phyloP scores from a whole-genome alignment of 2,113 vertebrate genomes.

The Oreotrochilus melanogaster region DNA sequence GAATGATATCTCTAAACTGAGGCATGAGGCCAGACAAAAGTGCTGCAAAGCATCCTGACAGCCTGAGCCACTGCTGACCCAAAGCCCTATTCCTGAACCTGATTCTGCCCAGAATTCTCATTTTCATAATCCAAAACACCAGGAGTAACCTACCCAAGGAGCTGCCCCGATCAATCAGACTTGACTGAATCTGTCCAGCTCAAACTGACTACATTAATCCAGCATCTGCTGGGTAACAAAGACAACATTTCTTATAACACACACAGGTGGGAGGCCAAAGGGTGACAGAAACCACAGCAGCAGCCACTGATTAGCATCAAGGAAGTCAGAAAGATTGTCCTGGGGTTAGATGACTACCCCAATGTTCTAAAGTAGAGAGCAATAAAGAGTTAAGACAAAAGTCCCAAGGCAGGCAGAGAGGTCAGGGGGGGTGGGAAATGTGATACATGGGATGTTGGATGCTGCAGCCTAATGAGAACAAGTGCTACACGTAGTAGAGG shows the following conservation, averaged over 20 bases:
- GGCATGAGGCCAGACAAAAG: slow-evolving; percentile 1
- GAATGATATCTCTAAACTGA: background rate
- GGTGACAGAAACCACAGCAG: background rate
- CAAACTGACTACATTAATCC: background rate
- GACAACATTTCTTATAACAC: background rate
- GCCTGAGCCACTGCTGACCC: background rate
- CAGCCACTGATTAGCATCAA: background rate
- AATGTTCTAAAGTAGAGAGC: background rate
- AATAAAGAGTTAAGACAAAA: background rate
- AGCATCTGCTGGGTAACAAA: background rate
- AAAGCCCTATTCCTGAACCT: background rate
- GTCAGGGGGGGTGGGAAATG: background rate
- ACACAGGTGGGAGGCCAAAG: background rate
- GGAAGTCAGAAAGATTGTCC: background rate
- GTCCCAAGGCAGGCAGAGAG: background rate
- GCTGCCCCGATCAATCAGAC: background rate
- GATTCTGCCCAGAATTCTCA: background rate
- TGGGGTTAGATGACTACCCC: background rate
- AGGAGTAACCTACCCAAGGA: background rate
- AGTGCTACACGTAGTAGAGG: background rate
- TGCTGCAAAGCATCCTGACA: background rate
- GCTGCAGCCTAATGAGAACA: background rate
- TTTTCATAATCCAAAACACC: background rate
- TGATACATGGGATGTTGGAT: rapidly evolving
- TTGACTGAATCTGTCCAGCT: background rate